Evolutionary conservation across 2,888 invertebrate genomes (phyloP), one percentile per base, ranked within the genome.

Genomic region (Omphaloscelis lunosa): DNA sequence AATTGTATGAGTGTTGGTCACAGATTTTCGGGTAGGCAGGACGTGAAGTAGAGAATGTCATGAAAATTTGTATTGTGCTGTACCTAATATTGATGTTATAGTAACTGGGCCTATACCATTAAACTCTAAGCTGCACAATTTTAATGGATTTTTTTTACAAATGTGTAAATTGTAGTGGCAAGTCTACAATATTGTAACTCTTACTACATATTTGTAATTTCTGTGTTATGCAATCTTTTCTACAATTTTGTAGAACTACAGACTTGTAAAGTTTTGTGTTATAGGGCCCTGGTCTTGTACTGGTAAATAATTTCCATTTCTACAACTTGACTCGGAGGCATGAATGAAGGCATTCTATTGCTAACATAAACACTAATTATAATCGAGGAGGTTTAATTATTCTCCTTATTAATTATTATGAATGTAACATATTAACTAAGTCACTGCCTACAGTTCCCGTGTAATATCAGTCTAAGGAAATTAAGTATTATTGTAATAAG

Each of bases 21-120:
- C 39, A 7, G 56, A 34, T 69, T 77, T 84, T 58, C 27, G n/a
- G 63, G 70, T 83, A 58, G 41, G n/a, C 78, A 62, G 56, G 34
- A 56, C 27, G 17, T n/a, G 15, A 29, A 56, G 72, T 48, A 39
- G 2, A 23, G 8, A 20, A 5, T 11, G 53, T 48, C 23, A 8
- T 48, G 34, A 56, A 12, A 15, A 3, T 34, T 59, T 17, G 23
- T 7, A 77, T 71, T 20, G 11, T 23, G 56, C 27, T 20, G 45
- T 23, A 62, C n/a, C 9, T 45, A 72, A 66, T 56, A 45, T 15
- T 59, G 17, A 11, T 29, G 27, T 11, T n/a, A 27, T 58, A 58
- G 27, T 58, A 58, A 27, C n/a, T 56, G 53, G 9, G 11, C n/a
- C n/a, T 11, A 5, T n/a, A 51, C n/a, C 4, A 56, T 1, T 12